Evolutionary conservation across 2,113 vertebrate genomes (phyloP).

Genomic region (Oxyruncus cristatus): DNA sequence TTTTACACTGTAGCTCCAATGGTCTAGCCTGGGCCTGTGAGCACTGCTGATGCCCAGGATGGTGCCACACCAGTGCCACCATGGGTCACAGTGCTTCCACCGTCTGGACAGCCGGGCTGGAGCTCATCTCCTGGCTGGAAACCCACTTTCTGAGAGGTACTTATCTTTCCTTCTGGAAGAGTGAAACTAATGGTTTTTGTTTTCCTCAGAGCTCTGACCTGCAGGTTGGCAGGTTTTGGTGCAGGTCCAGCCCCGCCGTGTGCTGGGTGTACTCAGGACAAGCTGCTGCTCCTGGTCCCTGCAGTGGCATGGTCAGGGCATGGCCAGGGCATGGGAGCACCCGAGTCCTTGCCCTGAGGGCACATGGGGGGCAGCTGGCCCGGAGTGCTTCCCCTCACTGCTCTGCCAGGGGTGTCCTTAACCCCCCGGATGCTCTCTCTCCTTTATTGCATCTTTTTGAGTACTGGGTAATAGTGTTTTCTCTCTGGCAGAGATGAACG

Average conservation of each 20-base stretch:
- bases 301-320: background rate
- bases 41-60: background rate
- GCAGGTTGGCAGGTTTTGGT: accelerated
- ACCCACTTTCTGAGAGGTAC: background rate
- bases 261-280: accelerated
- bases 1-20: background rate
- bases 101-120: background rate
- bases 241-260: accelerated
- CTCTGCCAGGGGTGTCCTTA: background rate
- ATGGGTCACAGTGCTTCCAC: background rate
- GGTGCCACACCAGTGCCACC: background rate
- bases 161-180: background rate
- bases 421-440: background rate
- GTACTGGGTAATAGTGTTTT: background rate
- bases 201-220: background rate
- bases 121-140: background rate
- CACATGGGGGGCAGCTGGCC: accelerated
- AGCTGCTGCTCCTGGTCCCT: background rate
- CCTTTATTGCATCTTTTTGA: background rate
- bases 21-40: background rate
- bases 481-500: background rate
- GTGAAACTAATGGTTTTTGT: background rate
- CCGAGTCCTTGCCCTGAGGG: background rate
- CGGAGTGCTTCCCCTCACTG: background rate
- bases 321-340: accelerated